These are phyloP conservation scores for Tragulus kanchil DNA, from an alignment of 2,113 vertebrate genomes.

Conservation along the genomic window DNA sequence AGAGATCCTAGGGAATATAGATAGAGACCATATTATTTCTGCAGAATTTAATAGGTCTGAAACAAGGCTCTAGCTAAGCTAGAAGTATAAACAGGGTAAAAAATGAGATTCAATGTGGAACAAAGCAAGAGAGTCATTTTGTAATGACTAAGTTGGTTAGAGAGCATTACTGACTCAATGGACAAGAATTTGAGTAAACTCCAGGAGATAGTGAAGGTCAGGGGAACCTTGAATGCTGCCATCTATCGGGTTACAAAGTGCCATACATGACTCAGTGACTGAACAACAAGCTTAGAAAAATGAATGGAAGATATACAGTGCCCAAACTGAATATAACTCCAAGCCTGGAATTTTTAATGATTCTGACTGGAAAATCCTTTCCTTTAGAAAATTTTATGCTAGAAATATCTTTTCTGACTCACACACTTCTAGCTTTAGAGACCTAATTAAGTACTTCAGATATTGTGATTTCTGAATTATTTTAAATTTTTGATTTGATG, in stretches of 20 bases:
- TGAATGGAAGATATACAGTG: neutral
- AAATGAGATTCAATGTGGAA: neutral
- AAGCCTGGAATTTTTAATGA: neutral
- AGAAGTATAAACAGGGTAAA: neutral
- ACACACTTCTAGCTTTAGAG: neutral
- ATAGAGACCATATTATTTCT: neutral
- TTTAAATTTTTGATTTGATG: neutral
- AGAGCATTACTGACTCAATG: neutral
- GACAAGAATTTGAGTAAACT: neutral
- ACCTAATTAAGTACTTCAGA: neutral
- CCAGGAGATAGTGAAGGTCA: neutral
- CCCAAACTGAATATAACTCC: neutral
- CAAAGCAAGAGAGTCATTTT: neutral
- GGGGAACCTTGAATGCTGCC: neutral
- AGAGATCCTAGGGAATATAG: neutral
- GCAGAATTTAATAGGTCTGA: neutral
- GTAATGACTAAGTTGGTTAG: neutral
- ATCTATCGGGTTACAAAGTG: neutral
- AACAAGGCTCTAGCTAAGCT: neutral
- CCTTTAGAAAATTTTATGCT: neutral
- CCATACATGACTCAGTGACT: neutral
- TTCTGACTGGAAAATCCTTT: neutral
- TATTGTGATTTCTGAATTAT: neutral
- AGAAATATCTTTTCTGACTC: neutral
- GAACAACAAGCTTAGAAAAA: neutral